Evolutionary conservation across 1,140 invertebrate species (phyloP), one percentile per base, ranked within the genome.

Genomic region (Acyrthosiphon pisum): DNA sequence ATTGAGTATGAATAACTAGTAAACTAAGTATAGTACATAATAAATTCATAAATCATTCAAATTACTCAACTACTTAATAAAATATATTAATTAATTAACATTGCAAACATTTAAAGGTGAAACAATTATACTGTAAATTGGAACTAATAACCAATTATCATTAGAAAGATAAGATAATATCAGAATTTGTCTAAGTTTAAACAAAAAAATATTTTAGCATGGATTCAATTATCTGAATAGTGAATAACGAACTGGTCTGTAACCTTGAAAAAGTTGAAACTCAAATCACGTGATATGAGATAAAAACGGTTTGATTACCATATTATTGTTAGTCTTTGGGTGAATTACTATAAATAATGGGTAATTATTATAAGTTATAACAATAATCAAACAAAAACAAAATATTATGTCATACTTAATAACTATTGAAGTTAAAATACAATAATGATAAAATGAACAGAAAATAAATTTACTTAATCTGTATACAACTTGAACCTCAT

Each of bases 21-120:
- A 30, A 84, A 44, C 0, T 41, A 14, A 84, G 22, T 44, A 44
- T 44, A 41, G 30, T 84, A 1, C 7, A 14, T 26, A 30, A 86
- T 86, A 86, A 86, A 84, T 44, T 37, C 41, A 26, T 84, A n/a
- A 81, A 35, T 81, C 2, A 81, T 18, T 89, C 18, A 7, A 46
- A n/a, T 4, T 68, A 68, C 4, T 76, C n/a, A 76, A n/a, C n/a
- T n/a, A 76, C 18, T 76, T n/a, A 4, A n/a, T 68, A 76, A 76
- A n/a, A 76, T 76, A 76, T 76, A n/a, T n/a, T 76, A 76, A 76
- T 76, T n/a, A n/a, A 76, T 35, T 76, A 14, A 76, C n/a, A 76
- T 76, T 76, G 60, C 60, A 76, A n/a, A 68, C 0, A 76, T 76
- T 18, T 76, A 76, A 76, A 76, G 30, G 60, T 35, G n/a, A n/a